Conservation (phyloP, 2,113 vertebrate species). For the Pipra filicauda region DNA sequence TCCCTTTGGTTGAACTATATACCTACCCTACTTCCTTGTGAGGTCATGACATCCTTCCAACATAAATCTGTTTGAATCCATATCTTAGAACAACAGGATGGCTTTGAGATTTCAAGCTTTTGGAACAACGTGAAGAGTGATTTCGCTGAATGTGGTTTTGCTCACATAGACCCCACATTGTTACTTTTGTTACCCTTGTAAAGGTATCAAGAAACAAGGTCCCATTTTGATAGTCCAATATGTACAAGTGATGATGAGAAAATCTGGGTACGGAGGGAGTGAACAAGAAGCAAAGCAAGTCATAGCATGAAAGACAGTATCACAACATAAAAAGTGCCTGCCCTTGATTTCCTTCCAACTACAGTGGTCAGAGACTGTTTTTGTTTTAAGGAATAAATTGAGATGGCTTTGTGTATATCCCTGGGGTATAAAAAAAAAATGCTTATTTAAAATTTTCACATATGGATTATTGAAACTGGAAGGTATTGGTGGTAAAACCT, state of each 20-base stretch:
- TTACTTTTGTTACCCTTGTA: not conserved
- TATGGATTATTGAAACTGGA: conserved; percentile 7
- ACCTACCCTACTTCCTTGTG: not conserved
- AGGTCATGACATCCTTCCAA: not conserved
- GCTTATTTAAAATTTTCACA: not conserved
- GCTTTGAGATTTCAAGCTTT: not conserved
- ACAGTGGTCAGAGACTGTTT: not conserved
- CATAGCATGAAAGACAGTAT: not conserved
- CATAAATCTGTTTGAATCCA: not conserved
- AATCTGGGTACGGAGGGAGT: not conserved
- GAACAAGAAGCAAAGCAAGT: not conserved
- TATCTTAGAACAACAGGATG: not conserved
- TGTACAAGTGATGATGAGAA: not conserved
- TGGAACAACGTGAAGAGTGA: not conserved
- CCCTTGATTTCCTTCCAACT: not conserved
- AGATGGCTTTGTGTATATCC: not conserved
- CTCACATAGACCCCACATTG: not conserved
- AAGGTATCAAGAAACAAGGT: not conserved
- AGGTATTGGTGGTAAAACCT: not conserved
- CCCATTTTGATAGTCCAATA: accelerated
- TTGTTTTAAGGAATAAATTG: not conserved
- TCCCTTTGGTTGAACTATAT: not conserved
- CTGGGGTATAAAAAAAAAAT: not conserved
- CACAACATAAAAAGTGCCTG: not conserved
- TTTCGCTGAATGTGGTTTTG: not conserved